phyloP scores from a whole-genome alignment of 1,140 invertebrate species.

The Drosophila paulistorum region DNA sequence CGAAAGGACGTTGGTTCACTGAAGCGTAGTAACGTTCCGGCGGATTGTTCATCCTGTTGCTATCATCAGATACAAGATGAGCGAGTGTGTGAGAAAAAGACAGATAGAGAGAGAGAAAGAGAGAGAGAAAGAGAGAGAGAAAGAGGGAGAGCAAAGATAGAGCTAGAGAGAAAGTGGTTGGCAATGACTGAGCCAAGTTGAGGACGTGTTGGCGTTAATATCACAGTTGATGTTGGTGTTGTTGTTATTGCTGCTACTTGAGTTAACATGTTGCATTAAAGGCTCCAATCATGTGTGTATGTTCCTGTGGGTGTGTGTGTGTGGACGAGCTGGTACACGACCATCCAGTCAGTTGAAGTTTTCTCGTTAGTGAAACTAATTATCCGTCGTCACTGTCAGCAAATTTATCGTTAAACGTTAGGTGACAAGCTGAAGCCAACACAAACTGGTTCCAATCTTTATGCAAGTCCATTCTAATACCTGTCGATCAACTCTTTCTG shows the following conservation, averaged over 20 bases:
- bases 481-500: background rate
- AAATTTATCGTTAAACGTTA: slow-evolving; percentile 79
- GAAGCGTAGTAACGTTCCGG: slow-evolving; percentile 57
- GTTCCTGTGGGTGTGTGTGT: slow-evolving; percentile 39
- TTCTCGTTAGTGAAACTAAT: slow-evolving; percentile 81
- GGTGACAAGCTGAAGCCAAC: slow-evolving; percentile 67
- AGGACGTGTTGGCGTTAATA: slow-evolving; percentile 53
- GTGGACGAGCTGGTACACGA: slow-evolving; percentile 19
- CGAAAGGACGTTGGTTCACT: slow-evolving; percentile 46
- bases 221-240: slow-evolving; percentile 33
- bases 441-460: slow-evolving; percentile 35
- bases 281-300: slow-evolving; percentile 58
- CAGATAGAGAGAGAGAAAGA: background rate
- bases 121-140: background rate
- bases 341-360: slow-evolving; percentile 65
- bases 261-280: slow-evolving; percentile 74
- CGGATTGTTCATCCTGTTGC: slow-evolving; percentile 71
- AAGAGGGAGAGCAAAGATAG: background rate
- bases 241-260: slow-evolving; percentile 56
- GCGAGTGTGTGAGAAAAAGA: background rate
- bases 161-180: slow-evolving; percentile 1
- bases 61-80: slow-evolving; percentile 15
- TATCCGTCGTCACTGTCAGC: slow-evolving; percentile 80
- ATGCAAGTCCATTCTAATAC: slow-evolving; percentile 13
- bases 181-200: slow-evolving; percentile 36